Conservation (phyloP, 2,888 invertebrate genomes). For the Aporophyla lueneburgensis region DNA sequence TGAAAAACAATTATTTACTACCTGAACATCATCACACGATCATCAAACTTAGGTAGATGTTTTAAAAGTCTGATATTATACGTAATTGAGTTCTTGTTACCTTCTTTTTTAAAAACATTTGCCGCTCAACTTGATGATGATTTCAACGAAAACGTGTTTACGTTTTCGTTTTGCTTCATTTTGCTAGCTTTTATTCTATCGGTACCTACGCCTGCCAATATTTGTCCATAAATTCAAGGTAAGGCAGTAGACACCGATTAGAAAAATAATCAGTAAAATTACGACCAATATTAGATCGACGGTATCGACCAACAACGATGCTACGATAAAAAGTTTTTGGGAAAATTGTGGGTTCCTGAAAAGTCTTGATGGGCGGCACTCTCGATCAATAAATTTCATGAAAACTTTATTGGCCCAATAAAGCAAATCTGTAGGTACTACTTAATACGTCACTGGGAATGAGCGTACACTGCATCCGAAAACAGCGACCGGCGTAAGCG, state of each 20-base stretch:
- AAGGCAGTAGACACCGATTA: not conserved
- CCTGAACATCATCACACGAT: constrained; percentile 6
- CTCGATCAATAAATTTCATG: constrained; percentile 9
- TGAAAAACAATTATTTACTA: constrained; percentile 25
- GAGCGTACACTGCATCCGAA: constrained; percentile 31
- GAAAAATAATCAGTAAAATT: constrained; percentile 2
- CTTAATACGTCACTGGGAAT: constrained; percentile 33
- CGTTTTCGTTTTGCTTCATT: no score
- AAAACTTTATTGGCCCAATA: constrained; percentile 1
- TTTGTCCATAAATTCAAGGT: not conserved
- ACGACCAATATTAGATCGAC: not conserved
- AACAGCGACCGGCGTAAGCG: constrained; percentile 19
- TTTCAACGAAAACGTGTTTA: no score
- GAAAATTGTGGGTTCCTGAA: not conserved
- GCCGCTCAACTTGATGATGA: not conserved
- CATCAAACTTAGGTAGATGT: constrained; percentile 20
- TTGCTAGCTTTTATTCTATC: not conserved
- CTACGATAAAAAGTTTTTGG: not conserved
- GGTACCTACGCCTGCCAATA: not conserved
- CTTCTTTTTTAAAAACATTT: constrained; percentile 22
- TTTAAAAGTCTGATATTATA: constrained; percentile 19
- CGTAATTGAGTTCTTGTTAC: constrained; percentile 13
- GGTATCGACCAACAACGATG: not conserved
- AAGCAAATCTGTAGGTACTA: constrained; percentile 18
- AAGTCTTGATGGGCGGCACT: not conserved